phyloP scores from a whole-genome alignment of 2,113 vertebrate species.

The Ranitomeya imitator region DNA sequence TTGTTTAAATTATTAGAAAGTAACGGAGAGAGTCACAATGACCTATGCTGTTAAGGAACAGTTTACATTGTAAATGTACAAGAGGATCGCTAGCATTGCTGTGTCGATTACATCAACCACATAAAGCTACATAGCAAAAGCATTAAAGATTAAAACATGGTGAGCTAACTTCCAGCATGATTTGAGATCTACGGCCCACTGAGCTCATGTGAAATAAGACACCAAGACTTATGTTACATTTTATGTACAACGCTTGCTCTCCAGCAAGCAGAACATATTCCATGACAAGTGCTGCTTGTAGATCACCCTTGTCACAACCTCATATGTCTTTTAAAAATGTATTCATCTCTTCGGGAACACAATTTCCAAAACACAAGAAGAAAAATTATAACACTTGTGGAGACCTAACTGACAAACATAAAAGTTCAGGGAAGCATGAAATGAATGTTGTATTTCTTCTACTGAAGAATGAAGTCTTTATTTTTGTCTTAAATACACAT shows the following conservation, averaged over 20 bases:
- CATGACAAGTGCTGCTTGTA: conserved; percentile 50
- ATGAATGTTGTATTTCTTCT: conserved; percentile 34
- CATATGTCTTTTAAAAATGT: conserved; percentile 31
- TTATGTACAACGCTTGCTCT: conserved; percentile 45
- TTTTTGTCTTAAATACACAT: not conserved
- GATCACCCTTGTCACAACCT: conserved; percentile 52
- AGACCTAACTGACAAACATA: conserved; percentile 41
- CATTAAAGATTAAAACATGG: conserved; percentile 27
- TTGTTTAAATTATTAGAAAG: not conserved
- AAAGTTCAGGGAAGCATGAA: conserved; percentile 50
- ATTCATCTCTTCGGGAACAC: conserved; percentile 46
- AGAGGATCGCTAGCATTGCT: conserved; percentile 2
- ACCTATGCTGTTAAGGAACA: conserved; percentile 9
- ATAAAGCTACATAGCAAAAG: conserved; percentile 13
- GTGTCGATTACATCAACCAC: not conserved
- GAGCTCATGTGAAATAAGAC: conserved; percentile 39
- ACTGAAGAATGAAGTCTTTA: not conserved
- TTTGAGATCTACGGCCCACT: not conserved
- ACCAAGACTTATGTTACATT: conserved; percentile 39
- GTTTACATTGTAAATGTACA: conserved; percentile 29
- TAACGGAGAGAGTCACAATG: not conserved
- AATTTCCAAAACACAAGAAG: conserved; percentile 38
- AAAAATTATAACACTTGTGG: conserved; percentile 35
- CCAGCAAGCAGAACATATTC: conserved; percentile 39
- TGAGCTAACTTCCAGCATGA: conserved; percentile 10